Evolutionary conservation across 2,113 vertebrate genomes (phyloP).

Genomic region (Rhadina sibilatrix): DNA sequence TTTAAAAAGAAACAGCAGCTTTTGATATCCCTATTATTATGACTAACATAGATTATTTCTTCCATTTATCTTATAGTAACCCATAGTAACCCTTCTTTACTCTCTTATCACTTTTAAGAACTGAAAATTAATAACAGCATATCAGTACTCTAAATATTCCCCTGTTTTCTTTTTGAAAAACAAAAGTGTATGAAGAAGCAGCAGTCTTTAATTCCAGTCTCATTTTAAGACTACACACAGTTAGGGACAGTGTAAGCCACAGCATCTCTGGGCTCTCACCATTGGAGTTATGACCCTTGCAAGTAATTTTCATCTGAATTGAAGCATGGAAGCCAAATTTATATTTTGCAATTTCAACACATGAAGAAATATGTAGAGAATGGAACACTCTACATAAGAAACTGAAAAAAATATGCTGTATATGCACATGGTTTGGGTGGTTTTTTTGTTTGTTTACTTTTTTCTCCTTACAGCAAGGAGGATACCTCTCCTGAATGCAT

Average conservation of each 20-base stretch:
- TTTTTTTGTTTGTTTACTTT: neutral
- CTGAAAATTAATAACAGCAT: neutral
- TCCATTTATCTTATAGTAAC: neutral
- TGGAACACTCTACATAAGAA: neutral
- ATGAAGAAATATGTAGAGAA: neutral
- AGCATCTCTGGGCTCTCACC: neutral
- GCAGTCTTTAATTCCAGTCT: neutral
- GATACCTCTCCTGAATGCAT: neutral
- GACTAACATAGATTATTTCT: neutral
- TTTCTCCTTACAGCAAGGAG: neutral
- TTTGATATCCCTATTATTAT: neutral
- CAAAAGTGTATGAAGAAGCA: neutral
- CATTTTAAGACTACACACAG: neutral
- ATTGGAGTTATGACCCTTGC: neutral
- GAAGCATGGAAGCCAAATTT: neutral
- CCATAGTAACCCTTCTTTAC: neutral
- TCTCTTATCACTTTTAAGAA: neutral
- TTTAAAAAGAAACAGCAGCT: neutral
- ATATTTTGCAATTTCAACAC: neutral
- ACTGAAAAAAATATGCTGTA: neutral
- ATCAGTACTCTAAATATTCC: neutral
- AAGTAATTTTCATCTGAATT: neutral
- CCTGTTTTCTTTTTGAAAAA: neutral
- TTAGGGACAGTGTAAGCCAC: neutral
- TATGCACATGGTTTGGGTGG: neutral